phyloP scores from a whole-genome alignment of 2,113 vertebrate species.

The Gymnocephalus cernua region DNA sequence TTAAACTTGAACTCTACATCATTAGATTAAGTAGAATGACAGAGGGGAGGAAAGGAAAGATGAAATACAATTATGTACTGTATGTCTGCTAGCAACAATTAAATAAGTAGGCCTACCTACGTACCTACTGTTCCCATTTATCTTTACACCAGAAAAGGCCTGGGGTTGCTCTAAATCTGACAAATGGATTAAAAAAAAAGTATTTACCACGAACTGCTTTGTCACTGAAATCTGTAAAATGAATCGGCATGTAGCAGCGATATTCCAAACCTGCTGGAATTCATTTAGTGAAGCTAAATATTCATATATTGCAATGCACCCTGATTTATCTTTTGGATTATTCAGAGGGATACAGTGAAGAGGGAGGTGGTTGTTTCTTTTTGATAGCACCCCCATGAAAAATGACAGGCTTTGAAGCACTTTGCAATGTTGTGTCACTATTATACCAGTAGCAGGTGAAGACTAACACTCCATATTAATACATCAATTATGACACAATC shows the following conservation, averaged over 20 bases:
- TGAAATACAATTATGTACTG: neutral
- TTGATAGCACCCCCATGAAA: neutral
- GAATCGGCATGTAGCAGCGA: neutral
- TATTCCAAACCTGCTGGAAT: neutral
- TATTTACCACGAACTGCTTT: neutral
- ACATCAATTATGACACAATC: neutral
- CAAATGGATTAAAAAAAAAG: slow-evolving; percentile 17
- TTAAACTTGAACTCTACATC: neutral
- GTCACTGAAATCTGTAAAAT: slow-evolving; percentile 27
- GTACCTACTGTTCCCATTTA: slow-evolving; percentile 25
- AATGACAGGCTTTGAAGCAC: neutral
- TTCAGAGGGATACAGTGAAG: neutral
- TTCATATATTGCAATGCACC: neutral
- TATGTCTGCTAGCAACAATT: slow-evolving; percentile 18
- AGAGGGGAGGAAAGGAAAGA: neutral
- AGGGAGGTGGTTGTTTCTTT: neutral
- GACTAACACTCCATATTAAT: slow-evolving; percentile 19
- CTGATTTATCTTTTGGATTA: slow-evolving; percentile 9
- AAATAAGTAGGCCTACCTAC: slow-evolving; percentile 34
- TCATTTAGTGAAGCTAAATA: neutral
- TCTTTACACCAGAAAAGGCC: slow-evolving; percentile 19
- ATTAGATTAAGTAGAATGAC: neutral
- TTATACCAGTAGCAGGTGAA: slow-evolving; percentile 10
- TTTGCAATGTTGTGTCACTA: neutral
- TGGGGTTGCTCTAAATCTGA: slow-evolving; percentile 1